Conservation (phyloP, 2,888 invertebrate genomes). For the Yponomeuta sedellus region DNA sequence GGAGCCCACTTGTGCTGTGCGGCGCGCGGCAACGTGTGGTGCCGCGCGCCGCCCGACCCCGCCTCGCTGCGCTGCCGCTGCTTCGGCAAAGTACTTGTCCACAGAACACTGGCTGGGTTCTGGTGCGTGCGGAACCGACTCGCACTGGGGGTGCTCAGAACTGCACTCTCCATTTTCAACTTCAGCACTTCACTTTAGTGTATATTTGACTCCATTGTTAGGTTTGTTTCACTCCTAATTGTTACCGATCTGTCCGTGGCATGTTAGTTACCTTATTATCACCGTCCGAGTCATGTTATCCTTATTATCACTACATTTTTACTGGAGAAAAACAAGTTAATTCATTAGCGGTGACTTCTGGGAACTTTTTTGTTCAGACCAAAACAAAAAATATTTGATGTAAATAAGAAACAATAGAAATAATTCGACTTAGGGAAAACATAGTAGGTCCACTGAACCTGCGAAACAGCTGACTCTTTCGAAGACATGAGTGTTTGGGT, state of each 20-base stretch:
- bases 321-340: neutral
- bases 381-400: no score
- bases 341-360: no score
- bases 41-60: conserved; percentile 43
- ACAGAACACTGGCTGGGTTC: conserved; percentile 67
- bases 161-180: conserved; percentile 69
- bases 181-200: conserved; percentile 39
- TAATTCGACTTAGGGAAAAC: no score
- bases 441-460: no score
- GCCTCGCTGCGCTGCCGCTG: conserved; percentile 59
- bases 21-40: conserved; percentile 64
- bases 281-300: conserved; percentile 19
- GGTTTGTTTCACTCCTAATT: conserved; percentile 8
- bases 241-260: conserved; percentile 7
- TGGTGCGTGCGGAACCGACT: conserved; percentile 65
- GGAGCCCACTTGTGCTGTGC: conserved; percentile 56
- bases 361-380: no score
- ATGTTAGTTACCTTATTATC: conserved; percentile 17
- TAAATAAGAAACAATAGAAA: no score
- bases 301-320: neutral
- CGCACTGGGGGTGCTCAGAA: conserved; percentile 66
- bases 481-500: no score
- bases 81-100: conserved; percentile 66
- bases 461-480: no score
- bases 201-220: conserved; percentile 56